A percentile compares a stretch with the other conserved stretches of the same genome.
phyloP scores from a whole-genome alignment of 2,797 vertebrate genomes.

The Urocyon cinereoargenteus region DNA sequence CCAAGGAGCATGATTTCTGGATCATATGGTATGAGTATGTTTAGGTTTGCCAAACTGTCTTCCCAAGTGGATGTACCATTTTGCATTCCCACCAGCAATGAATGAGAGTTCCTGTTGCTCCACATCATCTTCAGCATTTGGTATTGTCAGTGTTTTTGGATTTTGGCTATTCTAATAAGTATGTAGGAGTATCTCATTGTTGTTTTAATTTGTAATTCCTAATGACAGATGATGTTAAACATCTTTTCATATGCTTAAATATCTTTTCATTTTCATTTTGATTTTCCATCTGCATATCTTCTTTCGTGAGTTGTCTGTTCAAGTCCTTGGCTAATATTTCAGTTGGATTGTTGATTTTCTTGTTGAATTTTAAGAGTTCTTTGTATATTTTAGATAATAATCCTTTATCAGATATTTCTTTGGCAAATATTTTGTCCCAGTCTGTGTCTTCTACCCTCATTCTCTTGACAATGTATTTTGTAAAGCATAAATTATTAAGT shows the following conservation, averaged over 20 bases:
- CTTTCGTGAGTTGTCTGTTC: neutral
- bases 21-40: neutral
- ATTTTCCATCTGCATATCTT: neutral
- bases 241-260: neutral
- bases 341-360: neutral
- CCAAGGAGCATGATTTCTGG: neutral
- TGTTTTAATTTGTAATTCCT: neutral
- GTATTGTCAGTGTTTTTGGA: neutral
- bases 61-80: neutral
- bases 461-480: neutral
- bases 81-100: neutral
- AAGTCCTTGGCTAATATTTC: neutral
- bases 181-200: neutral
- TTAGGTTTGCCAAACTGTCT: neutral
- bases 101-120: neutral
- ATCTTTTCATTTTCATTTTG: neutral
- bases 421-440: neutral
- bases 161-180: neutral
- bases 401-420: neutral
- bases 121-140: neutral
- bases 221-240: neutral
- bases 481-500: neutral
- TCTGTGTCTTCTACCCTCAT: neutral
- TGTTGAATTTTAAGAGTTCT: neutral
- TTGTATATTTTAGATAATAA: neutral